Base-by-base conservation (phyloP, 2,797 vertebrate species). In the Somateria mollissima region DNA sequence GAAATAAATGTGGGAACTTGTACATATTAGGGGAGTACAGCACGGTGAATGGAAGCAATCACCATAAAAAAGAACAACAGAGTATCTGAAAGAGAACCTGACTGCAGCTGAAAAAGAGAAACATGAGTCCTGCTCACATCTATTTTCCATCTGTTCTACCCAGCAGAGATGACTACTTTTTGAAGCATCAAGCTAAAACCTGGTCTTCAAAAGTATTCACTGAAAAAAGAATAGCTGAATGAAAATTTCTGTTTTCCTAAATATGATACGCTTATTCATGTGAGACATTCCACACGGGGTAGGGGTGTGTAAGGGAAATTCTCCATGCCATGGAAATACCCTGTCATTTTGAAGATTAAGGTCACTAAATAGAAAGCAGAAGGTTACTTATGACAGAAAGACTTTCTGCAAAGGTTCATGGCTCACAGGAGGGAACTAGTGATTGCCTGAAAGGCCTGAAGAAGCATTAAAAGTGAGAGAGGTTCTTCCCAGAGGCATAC, bases 261-360 rank as follows among this genome's bases (percentile, higher is more conserved):
- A 12, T 85, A 65, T 39, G 61, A 92, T 86, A 67, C 7, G 24
- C 75, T 90, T 95, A 88, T 92, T 96, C 37, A 66, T 87, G 87
- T 84, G 89, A 97, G 77, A 81, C 73, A 84, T 65, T 93, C 58
- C 45, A 54, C 1, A 3, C 51, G 79, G 88, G 58, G 43, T 57
- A 73, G 61, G 70, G 36, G 66, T 84, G 25, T 84, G 62, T 90
- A 92, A 94, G 91, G 57, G 78, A 84, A 92, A 92, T 96, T 91
- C 69, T 96, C 91, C 86, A 95, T 75, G 86, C 92, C 60, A 77
- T 89, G 95, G 95, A 96, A 96, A 93, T 97, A 95, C 90, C 82
- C 96, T 97, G 95, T 96, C 94, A 94, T 97, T 97, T 94, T 92
- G 90, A 97, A 97, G 96, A 96, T 95, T 96, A 96, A 97, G 94